phyloP scores from a whole-genome alignment of 2,113 vertebrate genomes.

The Pluvianellus socialis region DNA sequence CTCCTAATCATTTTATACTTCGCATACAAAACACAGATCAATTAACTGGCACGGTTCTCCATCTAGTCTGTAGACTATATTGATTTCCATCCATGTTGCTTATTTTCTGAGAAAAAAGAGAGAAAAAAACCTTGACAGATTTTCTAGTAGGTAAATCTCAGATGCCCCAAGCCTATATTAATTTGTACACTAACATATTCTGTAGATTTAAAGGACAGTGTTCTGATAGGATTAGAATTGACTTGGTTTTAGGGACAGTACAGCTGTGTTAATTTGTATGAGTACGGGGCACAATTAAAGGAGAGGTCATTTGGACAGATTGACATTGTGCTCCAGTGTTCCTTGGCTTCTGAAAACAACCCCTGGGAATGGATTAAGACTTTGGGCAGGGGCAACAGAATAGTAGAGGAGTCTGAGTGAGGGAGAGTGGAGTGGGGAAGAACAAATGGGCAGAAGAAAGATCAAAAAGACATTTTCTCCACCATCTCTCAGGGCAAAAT shows the following conservation, averaged over 20 bases:
- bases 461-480: neutral
- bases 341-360: neutral
- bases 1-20: neutral
- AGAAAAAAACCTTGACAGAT: neutral
- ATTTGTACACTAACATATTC: neutral
- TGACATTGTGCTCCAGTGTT: neutral
- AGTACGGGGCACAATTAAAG: neutral
- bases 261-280: neutral
- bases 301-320: neutral
- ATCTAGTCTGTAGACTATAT: neutral
- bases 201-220: neutral
- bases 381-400: neutral
- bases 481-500: neutral
- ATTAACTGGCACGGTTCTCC: neutral
- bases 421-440: fast-evolving
- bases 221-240: neutral
- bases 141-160: neutral
- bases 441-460: neutral
- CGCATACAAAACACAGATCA: neutral
- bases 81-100: neutral
- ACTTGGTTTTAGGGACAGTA: neutral
- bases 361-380: neutral
- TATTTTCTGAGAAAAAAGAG: neutral
- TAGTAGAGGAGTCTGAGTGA: neutral
- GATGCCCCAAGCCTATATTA: neutral